Percentiles rank a stretch among this genome's conserved stretches.
Evolutionary conservation across 2,888 invertebrate genomes (phyloP).

Genomic region (Protophormia terraenovae): DNA sequence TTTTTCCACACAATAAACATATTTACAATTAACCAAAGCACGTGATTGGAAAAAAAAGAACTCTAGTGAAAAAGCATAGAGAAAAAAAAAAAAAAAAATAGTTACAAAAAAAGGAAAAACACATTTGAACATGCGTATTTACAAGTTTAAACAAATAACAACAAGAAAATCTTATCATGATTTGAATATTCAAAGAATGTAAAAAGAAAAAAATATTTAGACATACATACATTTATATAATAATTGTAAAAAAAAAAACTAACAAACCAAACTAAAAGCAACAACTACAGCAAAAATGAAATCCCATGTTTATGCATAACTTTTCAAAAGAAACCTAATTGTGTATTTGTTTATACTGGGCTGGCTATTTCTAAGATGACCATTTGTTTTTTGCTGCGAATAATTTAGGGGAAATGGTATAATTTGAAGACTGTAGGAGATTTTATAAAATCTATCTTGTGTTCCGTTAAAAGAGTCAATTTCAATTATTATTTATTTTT

Average conservation of each 20-base stretch:
- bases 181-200: slow-evolving; percentile 72
- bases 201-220: slow-evolving; percentile 32
- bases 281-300: neutral
- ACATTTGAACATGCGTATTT: slow-evolving; percentile 76
- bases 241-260: slow-evolving; percentile 10
- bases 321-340: neutral
- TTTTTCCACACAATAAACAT: slow-evolving; percentile 35
- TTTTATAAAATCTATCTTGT: too few relatives aligned
- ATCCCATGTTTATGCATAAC: neutral
- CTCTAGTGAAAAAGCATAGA: neutral
- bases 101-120: neutral
- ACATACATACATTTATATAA: neutral
- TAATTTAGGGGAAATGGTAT: neutral
- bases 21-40: slow-evolving; percentile 53
- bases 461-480: too few relatives aligned
- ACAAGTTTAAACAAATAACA: slow-evolving; percentile 71
- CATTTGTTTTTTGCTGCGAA: neutral
- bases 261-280: slow-evolving; percentile 5
- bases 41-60: slow-evolving; percentile 48
- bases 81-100: slow-evolving; percentile 4
- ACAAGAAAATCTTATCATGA: slow-evolving; percentile 75
- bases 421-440: too few relatives aligned
- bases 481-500: too few relatives aligned
- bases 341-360: neutral
- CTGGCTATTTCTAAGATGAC: neutral